phyloP scores from a whole-genome alignment of 2,797 vertebrate genomes.

The Danio albolineatus region DNA sequence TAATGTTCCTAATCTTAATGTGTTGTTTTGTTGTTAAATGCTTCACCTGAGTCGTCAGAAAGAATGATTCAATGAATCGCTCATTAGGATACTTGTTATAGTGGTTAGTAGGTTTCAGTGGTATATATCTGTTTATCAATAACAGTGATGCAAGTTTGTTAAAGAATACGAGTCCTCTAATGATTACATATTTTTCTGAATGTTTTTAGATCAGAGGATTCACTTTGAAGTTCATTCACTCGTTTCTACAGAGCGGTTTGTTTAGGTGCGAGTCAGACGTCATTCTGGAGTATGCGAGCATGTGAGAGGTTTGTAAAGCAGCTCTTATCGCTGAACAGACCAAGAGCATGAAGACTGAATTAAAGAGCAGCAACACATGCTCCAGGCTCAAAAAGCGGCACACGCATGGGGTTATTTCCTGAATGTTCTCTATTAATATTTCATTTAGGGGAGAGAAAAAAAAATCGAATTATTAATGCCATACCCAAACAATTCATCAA shows the following conservation, averaged over 20 bases:
- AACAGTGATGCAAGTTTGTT: too few relatives aligned
- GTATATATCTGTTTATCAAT: too few relatives aligned
- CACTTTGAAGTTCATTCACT: neutral
- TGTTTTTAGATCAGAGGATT: neutral
- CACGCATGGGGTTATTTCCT: neutral
- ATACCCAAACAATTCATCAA: neutral
- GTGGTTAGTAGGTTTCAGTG: too few relatives aligned
- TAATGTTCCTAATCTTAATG: too few relatives aligned
- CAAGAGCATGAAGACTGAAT: constrained; percentile 42
- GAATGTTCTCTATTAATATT: neutral
- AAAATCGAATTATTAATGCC: neutral
- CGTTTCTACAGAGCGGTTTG: neutral
- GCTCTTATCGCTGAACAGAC: constrained; percentile 48
- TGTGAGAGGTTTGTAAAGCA: constrained; percentile 50
- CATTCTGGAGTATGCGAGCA: constrained; percentile 15
- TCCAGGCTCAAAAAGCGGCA: neutral
- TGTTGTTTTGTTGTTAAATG: too few relatives aligned
- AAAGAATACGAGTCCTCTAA: neutral
- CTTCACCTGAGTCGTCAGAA: too few relatives aligned
- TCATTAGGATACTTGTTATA: too few relatives aligned
- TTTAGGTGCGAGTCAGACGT: neutral
- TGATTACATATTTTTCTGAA: neutral
- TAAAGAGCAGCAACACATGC: constrained; percentile 39
- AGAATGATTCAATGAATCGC: too few relatives aligned
- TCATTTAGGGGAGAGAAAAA: neutral